Conservation (phyloP, 2,888 invertebrate species). For the Melanostoma mellinum region DNA sequence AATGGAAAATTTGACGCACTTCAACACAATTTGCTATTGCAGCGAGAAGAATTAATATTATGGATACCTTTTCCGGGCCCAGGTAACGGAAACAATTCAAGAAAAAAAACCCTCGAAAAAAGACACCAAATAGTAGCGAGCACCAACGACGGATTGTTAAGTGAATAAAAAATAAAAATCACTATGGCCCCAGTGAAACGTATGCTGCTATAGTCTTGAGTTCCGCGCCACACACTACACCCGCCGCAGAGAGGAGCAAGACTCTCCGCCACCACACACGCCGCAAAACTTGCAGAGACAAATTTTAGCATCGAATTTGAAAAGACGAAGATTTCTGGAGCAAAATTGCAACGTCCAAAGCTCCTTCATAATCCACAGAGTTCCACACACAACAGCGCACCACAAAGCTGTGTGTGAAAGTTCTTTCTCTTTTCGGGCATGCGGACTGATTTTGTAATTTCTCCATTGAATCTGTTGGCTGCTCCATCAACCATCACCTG, state of each 20-base stretch:
- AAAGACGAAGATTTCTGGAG: slow-evolving; percentile 69
- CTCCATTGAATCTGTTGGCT: slow-evolving; percentile 54
- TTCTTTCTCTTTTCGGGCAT: slow-evolving; percentile 72
- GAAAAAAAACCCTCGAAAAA: slow-evolving; percentile 49
- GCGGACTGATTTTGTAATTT: slow-evolving; percentile 69
- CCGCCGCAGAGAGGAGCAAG: slow-evolving; percentile 71
- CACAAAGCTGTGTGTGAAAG: slow-evolving; percentile 69
- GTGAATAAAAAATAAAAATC: slow-evolving; percentile 27
- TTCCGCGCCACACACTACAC: slow-evolving; percentile 72
- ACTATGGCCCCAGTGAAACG: slow-evolving; percentile 63
- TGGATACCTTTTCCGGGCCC: slow-evolving; percentile 51
- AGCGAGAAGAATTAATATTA: slow-evolving; percentile 5
- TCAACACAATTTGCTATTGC: slow-evolving; percentile 36
- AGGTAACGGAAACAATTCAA: slow-evolving; percentile 47
- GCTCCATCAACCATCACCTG: slow-evolving; percentile 53
- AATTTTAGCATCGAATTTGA: slow-evolving; percentile 59
- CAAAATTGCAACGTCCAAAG: slow-evolving; percentile 69
- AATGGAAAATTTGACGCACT: slow-evolving; percentile 50
- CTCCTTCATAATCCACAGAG: slow-evolving; percentile 33
- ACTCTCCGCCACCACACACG: slow-evolving; percentile 71
- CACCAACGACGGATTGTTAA: slow-evolving; percentile 28
- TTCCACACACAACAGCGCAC: neutral
- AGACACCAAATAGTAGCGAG: slow-evolving; percentile 43
- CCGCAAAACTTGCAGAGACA: slow-evolving; percentile 71
- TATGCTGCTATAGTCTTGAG: slow-evolving; percentile 63